Percentiles rank a stretch among this genome's conserved stretches.
phyloP scores from a whole-genome alignment of 2,888 invertebrate species.

The Rhingia rostrata region DNA sequence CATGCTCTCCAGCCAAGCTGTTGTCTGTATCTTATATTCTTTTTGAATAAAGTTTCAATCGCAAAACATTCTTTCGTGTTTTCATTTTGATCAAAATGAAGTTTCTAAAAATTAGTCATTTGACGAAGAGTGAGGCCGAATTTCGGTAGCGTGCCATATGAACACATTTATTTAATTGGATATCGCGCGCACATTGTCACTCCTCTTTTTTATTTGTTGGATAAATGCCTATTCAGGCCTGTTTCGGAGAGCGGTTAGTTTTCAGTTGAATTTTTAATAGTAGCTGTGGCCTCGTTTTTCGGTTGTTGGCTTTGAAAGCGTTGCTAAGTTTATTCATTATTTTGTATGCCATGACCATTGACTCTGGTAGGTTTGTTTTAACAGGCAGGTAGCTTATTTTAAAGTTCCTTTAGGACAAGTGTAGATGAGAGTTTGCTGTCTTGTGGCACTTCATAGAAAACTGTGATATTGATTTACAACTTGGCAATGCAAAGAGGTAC shows the following conservation, averaged over 20 bases:
- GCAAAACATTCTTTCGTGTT: slow-evolving; percentile 56
- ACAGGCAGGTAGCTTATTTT: too few species aligned
- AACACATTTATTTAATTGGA: slow-evolving; percentile 45
- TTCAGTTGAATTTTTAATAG: slow-evolving; percentile 27
- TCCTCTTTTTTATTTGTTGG: slow-evolving; percentile 34
- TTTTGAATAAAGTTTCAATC: slow-evolving; percentile 57
- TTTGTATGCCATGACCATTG: background rate
- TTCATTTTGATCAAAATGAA: slow-evolving; percentile 60
- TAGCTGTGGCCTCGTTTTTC: slow-evolving; percentile 26
- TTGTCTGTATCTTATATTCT: slow-evolving; percentile 38
- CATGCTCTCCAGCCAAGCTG: slow-evolving; percentile 1
- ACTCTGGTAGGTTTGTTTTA: background rate
- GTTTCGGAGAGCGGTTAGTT: slow-evolving; percentile 26
- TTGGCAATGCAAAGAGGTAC: too few species aligned
- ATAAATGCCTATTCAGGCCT: slow-evolving; percentile 24
- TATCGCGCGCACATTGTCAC: slow-evolving; percentile 37
- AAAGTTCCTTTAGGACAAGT: too few species aligned
- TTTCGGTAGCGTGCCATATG: background rate
- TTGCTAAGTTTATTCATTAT: slow-evolving; percentile 13
- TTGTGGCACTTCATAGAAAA: too few species aligned
- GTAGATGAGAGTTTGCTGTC: too few species aligned
- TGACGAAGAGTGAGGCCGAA: slow-evolving; percentile 37
- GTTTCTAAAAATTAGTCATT: slow-evolving; percentile 70
- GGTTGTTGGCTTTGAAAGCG: slow-evolving; percentile 40
- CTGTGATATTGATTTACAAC: too few species aligned